A percentile compares a stretch with the other conserved stretches of the same genome.
Evolutionary conservation across 2,888 invertebrate species (phyloP).

Genomic region (Lutraria lutraria): DNA sequence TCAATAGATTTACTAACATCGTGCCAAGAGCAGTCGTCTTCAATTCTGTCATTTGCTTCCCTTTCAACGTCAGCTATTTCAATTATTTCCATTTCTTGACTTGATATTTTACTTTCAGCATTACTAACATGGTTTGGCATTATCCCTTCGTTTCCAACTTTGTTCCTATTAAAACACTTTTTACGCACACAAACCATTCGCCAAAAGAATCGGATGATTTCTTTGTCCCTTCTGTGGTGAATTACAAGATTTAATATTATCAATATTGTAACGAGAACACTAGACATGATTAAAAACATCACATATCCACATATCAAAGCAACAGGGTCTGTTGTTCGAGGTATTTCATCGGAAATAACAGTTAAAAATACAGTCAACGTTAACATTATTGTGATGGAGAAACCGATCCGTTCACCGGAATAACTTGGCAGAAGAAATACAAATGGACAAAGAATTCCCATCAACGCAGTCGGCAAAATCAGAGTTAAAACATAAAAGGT

Average conservation of each 20-base stretch:
- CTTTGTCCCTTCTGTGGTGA: background rate
- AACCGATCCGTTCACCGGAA: slow-evolving; percentile 29
- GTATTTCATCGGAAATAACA: slow-evolving; percentile 34
- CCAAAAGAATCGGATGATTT: background rate
- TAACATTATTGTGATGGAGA: slow-evolving; percentile 23
- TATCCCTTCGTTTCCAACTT: background rate
- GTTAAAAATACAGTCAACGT: slow-evolving; percentile 17
- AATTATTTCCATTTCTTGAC: background rate
- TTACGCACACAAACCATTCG: background rate
- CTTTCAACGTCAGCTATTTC: background rate
- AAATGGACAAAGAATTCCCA: background rate
- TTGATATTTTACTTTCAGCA: background rate
- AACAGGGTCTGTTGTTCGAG: slow-evolving; percentile 19
- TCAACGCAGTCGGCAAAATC: background rate
- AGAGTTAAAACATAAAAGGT: slow-evolving; percentile 31
- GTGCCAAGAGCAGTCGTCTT: background rate
- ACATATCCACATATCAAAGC: slow-evolving; percentile 27
- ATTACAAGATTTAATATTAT: background rate
- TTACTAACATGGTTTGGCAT: background rate
- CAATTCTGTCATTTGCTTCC: background rate
- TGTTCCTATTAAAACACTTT: background rate
- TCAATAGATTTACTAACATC: slow-evolving; percentile 17
- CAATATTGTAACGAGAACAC: background rate
- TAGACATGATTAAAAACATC: background rate
- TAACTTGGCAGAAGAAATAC: slow-evolving; percentile 30